Evolutionary conservation across 2,797 vertebrate species (phyloP), one percentile per base, ranked within the genome.

Genomic region (Philypnodon macrostomus): DNA sequence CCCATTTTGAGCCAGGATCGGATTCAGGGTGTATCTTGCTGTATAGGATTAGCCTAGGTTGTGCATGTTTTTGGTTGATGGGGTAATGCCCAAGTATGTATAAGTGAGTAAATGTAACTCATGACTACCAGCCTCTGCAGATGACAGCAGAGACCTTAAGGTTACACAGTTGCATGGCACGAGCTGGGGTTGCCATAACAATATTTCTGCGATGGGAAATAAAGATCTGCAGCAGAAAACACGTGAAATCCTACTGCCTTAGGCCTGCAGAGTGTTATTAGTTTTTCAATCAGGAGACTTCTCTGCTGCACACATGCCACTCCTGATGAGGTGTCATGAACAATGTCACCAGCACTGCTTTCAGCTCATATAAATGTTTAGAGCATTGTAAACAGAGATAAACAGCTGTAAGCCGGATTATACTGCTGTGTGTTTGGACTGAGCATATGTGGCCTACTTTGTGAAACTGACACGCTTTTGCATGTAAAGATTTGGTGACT

Each of bases 81-180:
- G n/a, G n/a, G n/a, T n/a, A n/a, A n/a, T n/a, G n/a, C n/a, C n/a
- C n/a, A n/a, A n/a, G n/a, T n/a, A n/a, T n/a, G n/a, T n/a, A n/a
- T n/a, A n/a, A n/a, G n/a, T n/a, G n/a, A n/a, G n/a, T n/a, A n/a
- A n/a, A n/a, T n/a, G n/a, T n/a, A n/a, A n/a, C n/a, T n/a, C n/a
- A n/a, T n/a, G n/a, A n/a, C n/a, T n/a, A n/a, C n/a, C n/a, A n/a
- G n/a, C n/a, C n/a, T n/a, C n/a, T n/a, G n/a, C n/a, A n/a, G n/a
- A n/a, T 71, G 67, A 65, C 56, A 67, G 59, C 2, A 7, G 49
- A 54, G 31, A 41, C 46, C 59, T 62, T 59, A 50, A 45, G 48
- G 53, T 64, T 16, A 44, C 52, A 46, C 34, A 17, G 15, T 24
- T n/a, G n/a, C n/a, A n/a, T n/a, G n/a, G n/a, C 23, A 39, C 42